Evolutionary conservation across 2,888 invertebrate genomes (phyloP), one percentile per base, ranked within the genome.

Genomic region (Thera britannica): DNA sequence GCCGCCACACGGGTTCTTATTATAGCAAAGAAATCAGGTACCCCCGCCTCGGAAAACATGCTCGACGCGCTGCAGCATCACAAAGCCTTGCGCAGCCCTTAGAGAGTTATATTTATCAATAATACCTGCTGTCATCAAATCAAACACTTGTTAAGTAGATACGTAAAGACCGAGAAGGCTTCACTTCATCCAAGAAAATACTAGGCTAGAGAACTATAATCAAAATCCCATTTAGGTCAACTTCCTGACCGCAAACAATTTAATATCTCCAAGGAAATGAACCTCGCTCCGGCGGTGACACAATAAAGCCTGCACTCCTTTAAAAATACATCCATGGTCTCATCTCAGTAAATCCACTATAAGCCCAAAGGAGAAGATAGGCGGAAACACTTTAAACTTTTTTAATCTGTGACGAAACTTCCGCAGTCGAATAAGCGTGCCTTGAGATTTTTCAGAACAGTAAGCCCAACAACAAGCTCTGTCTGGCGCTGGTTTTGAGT

Each of bases 331-430:
- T 68, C 55, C 46, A 64, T 66, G 34, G 58, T 67, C 68, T 70
- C 71, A 67, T 72, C 73, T 73, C 63, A 68, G 71, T 72, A 77
- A 76, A 79, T 73, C 73, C 70, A 70, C 63, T 57, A 49, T 58
- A 61, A 60, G 70, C 65, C 59, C 63, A 65, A 66, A 65, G 71
- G 73, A 46, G 44, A 75, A 76, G 78, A 73, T 80, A 80, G 80
- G 79, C 76, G 65, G 71, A 74, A 79, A 78, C 79, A 79, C 78
- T 83, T 79, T 76, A 78, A 83, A 85, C 82, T 84, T 85, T 85
- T 85, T 86, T 84, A 84, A 85, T 85, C 82, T 81, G 76, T 81
- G 75, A 79, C 76, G 76, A 79, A 83, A 82, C 65, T 77, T 81
- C 77, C 62, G 68, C 77, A 79, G 71, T 75, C 73, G 78, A 78